A percentile compares a stretch with the other conserved stretches of the same genome.
Conservation (phyloP, 2,888 invertebrate genomes). For the Chrysodeixis includens region DNA sequence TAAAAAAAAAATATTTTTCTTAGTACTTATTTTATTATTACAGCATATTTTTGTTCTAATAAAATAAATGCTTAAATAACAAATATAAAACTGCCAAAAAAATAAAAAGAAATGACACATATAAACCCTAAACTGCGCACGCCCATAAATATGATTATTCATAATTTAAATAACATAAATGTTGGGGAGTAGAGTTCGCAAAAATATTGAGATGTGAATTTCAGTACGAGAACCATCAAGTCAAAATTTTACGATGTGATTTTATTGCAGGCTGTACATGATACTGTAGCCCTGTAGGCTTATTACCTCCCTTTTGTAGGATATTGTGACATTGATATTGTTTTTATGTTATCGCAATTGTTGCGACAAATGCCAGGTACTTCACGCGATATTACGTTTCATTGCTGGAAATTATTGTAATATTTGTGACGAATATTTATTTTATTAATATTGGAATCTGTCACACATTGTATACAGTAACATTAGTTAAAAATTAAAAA, state of each 20-base stretch:
- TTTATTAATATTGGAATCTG: no score
- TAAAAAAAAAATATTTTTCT: background rate
- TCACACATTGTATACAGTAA: no score
- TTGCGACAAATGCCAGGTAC: constrained; percentile 28
- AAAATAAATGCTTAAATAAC: background rate
- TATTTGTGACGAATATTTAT: constrained; percentile 6
- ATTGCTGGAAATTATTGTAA: constrained; percentile 10
- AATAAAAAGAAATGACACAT: constrained; percentile 29
- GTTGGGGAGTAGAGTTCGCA: constrained; percentile 42
- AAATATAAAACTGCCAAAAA: constrained; percentile 32
- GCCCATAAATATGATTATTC: constrained; percentile 46
- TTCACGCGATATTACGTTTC: constrained; percentile 16
- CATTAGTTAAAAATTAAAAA: no score
- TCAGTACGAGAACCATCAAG: constrained; percentile 38
- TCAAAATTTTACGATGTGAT: constrained; percentile 53
- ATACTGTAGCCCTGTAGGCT: constrained; percentile 28
- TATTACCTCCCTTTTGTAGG: constrained; percentile 38
- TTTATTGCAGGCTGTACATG: constrained; percentile 49
- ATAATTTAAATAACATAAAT: constrained; percentile 58
- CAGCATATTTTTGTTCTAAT: background rate
- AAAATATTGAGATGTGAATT: constrained; percentile 43
- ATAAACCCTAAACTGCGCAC: constrained; percentile 22
- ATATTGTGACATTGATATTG: constrained; percentile 47
- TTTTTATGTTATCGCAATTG: constrained; percentile 51
- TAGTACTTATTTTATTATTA: background rate